A percentile compares a stretch with the other conserved stretches of the same genome.
phyloP scores from a whole-genome alignment of 2,888 invertebrate species.

The Neuroscelio doddi region DNA sequence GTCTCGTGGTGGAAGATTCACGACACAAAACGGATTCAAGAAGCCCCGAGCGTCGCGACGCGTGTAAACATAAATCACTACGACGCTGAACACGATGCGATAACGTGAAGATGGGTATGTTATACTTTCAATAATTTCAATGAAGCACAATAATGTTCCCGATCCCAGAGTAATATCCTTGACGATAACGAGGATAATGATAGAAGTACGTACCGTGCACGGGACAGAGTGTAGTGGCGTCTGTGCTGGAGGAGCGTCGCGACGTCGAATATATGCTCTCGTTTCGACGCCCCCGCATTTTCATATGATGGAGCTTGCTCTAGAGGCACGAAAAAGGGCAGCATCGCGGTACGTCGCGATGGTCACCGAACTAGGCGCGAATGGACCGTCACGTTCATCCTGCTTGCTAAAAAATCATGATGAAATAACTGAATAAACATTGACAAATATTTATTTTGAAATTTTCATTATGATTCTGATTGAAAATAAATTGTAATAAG shows the following conservation, averaged over 20 bases:
- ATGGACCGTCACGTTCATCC: conserved; percentile 21
- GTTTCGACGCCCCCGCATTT: conserved; percentile 70
- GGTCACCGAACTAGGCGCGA: conserved; percentile 67
- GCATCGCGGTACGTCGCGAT: conserved; percentile 66
- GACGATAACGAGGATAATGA: conserved; percentile 13
- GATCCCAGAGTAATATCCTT: conserved; percentile 25
- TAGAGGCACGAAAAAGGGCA: conserved; percentile 72
- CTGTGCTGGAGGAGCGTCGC: conserved; percentile 68
- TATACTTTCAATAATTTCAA: background rate
- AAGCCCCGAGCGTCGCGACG: conserved; percentile 12
- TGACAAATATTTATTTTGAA: too few relatives aligned
- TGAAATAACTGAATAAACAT: too few relatives aligned
- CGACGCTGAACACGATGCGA: conserved; percentile 13
- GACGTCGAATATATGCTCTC: conserved; percentile 72
- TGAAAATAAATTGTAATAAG: too few relatives aligned
- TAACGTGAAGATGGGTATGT: conserved; percentile 1
- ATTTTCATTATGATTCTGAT: too few relatives aligned
- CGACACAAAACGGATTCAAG: conserved; percentile 32
- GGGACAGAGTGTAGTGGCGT: conserved; percentile 71
- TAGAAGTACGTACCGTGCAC: conserved; percentile 69
- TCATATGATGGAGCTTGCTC: conserved; percentile 64
- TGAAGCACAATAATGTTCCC: conserved; percentile 18
- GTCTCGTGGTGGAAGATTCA: conserved; percentile 20
- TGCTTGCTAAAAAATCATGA: too few relatives aligned
- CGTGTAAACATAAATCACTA: conserved; percentile 27